Percentiles rank a stretch among this genome's conserved stretches.
Conservation (phyloP, 1,140 invertebrate species). For the Dendroctonus valens region DNA sequence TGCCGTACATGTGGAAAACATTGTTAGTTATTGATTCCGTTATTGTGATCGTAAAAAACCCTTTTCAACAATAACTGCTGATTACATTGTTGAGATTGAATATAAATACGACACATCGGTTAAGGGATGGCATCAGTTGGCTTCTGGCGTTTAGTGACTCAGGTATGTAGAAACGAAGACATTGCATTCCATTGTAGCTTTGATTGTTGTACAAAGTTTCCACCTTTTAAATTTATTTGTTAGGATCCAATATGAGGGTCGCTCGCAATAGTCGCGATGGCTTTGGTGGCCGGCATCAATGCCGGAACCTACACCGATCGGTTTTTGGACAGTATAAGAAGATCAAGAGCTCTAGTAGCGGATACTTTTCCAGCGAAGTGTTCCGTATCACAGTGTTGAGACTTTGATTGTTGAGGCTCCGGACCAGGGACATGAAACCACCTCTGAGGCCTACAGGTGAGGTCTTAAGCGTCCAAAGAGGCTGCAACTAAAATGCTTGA, state of each 20-base stretch:
- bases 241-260: slow-evolving; percentile 13
- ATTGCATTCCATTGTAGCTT: too few species aligned
- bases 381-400: slow-evolving; percentile 35
- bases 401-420: slow-evolving; percentile 35
- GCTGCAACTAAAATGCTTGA: neutral
- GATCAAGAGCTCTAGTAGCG: slow-evolving; percentile 27
- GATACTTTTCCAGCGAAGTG: slow-evolving; percentile 33
- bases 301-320: slow-evolving; percentile 33
- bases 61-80: too few species aligned
- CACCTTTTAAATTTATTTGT: too few species aligned
- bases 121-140: too few species aligned
- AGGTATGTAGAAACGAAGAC: too few species aligned
- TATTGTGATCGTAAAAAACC: too few species aligned
- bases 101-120: too few species aligned
- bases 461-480: neutral
- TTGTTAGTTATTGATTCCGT: too few species aligned
- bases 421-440: slow-evolving; percentile 36
- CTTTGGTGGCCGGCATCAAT: slow-evolving; percentile 15
- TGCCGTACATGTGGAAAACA: too few species aligned
- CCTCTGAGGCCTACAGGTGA: slow-evolving; percentile 32
- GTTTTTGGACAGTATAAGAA: slow-evolving; percentile 34
- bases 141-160: too few species aligned
- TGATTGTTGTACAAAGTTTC: too few species aligned
- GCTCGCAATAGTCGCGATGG: slow-evolving; percentile 20
- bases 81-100: too few species aligned